A percentile compares a stretch with the other conserved stretches of the same genome.
phyloP scores from a whole-genome alignment of 2,797 vertebrate genomes.

The Petrocephalus sullivani region DNA sequence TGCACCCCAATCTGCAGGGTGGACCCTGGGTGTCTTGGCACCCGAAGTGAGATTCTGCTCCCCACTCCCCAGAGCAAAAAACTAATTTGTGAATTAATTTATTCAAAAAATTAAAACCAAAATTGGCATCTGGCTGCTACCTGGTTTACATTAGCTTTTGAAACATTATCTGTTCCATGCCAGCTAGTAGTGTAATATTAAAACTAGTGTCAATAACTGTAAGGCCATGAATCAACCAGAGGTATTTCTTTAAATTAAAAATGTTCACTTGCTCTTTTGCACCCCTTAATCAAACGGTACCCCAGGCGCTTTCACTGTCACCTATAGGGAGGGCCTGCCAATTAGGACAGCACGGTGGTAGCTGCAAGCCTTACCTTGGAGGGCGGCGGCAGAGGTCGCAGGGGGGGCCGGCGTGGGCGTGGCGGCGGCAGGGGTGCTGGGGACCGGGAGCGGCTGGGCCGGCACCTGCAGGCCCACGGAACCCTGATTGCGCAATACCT shows the following conservation, averaged over 20 bases:
- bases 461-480: conserved; percentile 86
- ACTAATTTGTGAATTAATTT: not conserved
- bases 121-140: not conserved
- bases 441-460: conserved; percentile 71
- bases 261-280: not conserved
- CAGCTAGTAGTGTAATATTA: not conserved
- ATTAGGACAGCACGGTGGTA: not conserved
- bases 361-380: conserved; percentile 64
- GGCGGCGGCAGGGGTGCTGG: conserved; percentile 65
- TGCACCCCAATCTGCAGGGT: not conserved
- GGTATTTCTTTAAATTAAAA: not conserved
- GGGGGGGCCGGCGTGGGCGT: conserved; percentile 44
- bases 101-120: not conserved
- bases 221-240: not conserved
- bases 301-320: not conserved
- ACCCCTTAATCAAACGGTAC: not conserved
- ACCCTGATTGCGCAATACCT: conserved; percentile 79
- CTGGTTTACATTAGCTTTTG: not conserved
- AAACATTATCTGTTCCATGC: not conserved
- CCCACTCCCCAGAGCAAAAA: no score
- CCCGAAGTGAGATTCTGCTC: not conserved
- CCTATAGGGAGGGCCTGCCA: not conserved
- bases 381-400: conserved; percentile 53
- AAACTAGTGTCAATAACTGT: not conserved
- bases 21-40: not conserved